Evolutionary conservation across 2,888 invertebrate species (phyloP).

Genomic region (Heliconius ethilla): DNA sequence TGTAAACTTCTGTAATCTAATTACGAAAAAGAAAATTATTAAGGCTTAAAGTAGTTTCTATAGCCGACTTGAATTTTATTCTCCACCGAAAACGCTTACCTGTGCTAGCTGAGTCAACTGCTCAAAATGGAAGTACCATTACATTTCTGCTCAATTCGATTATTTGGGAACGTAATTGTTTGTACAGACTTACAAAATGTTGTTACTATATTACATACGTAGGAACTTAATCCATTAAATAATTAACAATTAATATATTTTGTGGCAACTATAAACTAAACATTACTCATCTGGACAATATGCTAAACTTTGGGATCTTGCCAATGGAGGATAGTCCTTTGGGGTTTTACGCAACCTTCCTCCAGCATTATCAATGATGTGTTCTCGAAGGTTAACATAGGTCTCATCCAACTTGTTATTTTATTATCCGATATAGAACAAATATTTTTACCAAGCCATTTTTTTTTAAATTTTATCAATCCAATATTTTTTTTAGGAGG

Average conservation of each 20-base stretch:
- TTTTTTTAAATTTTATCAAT: not conserved
- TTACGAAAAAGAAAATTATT: not conserved
- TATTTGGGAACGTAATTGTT: slow-evolving; percentile 3
- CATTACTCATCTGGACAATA: too few relatives aligned
- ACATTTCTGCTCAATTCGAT: not conserved
- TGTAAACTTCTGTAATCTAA: not conserved
- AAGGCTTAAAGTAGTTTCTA: slow-evolving; percentile 9
- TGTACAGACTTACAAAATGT: not conserved
- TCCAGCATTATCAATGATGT: too few relatives aligned
- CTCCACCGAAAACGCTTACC: slow-evolving; percentile 16
- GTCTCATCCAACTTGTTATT: not conserved
- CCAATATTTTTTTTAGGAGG: slow-evolving; percentile 56
- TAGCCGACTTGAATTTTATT: slow-evolving; percentile 29
- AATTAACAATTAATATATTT: too few relatives aligned
- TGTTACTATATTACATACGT: too few relatives aligned
- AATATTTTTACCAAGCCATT: not conserved
- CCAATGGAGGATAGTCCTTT: too few relatives aligned
- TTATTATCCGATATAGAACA: not conserved
- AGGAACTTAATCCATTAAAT: too few relatives aligned
- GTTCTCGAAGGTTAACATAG: too few relatives aligned
- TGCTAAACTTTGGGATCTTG: too few relatives aligned
- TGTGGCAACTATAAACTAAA: not conserved
- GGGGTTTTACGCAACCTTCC: too few relatives aligned
- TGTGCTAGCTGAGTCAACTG: slow-evolving; percentile 30
- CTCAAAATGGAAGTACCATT: slow-evolving; percentile 17